phyloP scores from a whole-genome alignment of 2,888 invertebrate genomes.

The Lysandra bellargus region DNA sequence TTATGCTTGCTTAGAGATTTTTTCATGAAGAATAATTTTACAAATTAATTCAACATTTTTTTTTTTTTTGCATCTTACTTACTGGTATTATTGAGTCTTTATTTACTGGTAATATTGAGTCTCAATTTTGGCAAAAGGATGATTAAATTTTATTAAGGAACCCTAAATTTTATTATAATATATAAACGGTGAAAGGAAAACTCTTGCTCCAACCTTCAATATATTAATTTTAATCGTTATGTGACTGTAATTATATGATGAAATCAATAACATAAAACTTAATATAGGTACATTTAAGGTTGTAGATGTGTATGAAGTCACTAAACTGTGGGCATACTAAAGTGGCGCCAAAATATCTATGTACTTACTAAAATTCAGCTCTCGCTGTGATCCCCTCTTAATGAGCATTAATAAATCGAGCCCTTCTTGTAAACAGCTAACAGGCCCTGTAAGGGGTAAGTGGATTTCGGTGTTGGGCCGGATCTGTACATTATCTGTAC shows the following conservation, averaged over 20 bases:
- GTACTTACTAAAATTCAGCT: constrained; percentile 76
- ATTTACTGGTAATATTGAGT: background rate
- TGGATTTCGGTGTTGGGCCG: constrained; percentile 77
- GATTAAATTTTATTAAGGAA: background rate
- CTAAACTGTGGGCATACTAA: background rate
- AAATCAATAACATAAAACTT: too few species aligned
- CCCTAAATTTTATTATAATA: background rate
- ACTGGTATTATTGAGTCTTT: background rate
- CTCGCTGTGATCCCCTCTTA: constrained; percentile 70
- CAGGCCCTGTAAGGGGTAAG: constrained; percentile 76
- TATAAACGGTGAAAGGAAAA: background rate
- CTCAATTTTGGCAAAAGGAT: background rate
- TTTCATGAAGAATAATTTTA: too few species aligned
- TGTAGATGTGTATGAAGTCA: background rate
- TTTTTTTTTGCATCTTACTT: background rate
- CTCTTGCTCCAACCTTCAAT: too few species aligned
- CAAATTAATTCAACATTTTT: too few species aligned
- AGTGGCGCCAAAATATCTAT: constrained; percentile 46
- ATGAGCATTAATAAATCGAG: constrained; percentile 79
- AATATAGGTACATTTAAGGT: too few species aligned
- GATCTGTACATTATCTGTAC: constrained; percentile 62
- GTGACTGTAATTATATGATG: too few species aligned
- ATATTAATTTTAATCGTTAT: too few species aligned
- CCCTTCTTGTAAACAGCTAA: constrained; percentile 74
- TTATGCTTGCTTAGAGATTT: too few species aligned